phyloP scores from a whole-genome alignment of 2,888 invertebrate species.

The Drosophila mimica region DNA sequence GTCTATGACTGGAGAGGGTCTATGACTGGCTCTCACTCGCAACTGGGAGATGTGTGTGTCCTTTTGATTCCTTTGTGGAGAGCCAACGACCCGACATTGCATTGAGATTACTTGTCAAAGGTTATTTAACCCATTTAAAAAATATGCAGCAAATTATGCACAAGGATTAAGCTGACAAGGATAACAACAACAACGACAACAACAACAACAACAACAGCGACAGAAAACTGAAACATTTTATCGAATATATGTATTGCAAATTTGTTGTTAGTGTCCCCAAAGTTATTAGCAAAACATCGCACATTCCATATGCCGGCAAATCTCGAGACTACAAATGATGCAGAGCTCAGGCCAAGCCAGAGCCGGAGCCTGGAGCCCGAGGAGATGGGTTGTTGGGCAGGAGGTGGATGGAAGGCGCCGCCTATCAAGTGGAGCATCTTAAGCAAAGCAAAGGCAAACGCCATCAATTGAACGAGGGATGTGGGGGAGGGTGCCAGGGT shows the following conservation, averaged over 20 bases:
- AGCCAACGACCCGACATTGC: slow-evolving; percentile 67
- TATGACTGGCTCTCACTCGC: not conserved
- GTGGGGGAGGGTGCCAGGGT: too few relatives aligned
- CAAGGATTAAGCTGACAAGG: slow-evolving; percentile 55
- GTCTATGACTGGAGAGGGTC: not conserved
- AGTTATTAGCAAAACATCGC: slow-evolving; percentile 45
- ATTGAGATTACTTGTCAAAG: slow-evolving; percentile 70
- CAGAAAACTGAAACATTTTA: slow-evolving; percentile 44
- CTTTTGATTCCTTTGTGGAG: slow-evolving; percentile 26
- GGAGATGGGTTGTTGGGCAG: not conserved
- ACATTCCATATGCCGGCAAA: slow-evolving; percentile 10
- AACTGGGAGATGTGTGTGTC: not conserved
- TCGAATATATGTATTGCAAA: slow-evolving; percentile 9
- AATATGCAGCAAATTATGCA: slow-evolving; percentile 43
- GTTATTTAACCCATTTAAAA: slow-evolving; percentile 75
- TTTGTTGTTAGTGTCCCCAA: slow-evolving; percentile 23
- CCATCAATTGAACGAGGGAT: not conserved
- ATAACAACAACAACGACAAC: slow-evolving; percentile 22
- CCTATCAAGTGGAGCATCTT: slow-evolving; percentile 62
- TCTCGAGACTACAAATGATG: slow-evolving; percentile 1
- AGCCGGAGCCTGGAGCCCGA: not conserved
- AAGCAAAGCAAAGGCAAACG: slow-evolving; percentile 25
- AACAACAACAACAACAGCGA: not conserved
- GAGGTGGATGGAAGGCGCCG: slow-evolving; percentile 20
- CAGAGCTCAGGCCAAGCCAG: not conserved